A percentile compares a stretch with the other conserved stretches of the same genome.
phyloP scores from a whole-genome alignment of 1,140 invertebrate genomes.

The Teleopsis dalmanni region DNA sequence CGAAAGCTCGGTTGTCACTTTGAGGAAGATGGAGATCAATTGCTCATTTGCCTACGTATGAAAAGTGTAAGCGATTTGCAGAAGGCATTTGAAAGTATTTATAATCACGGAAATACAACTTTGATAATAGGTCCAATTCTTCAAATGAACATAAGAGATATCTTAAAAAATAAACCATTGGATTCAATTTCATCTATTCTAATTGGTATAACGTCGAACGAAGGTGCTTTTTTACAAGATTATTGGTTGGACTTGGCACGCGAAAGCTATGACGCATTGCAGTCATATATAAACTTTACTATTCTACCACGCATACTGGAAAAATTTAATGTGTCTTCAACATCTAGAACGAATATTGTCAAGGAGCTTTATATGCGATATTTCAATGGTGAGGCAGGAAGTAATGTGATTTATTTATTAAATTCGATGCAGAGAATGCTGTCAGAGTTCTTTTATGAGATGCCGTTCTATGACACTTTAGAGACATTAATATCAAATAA shows the following conservation, averaged over 20 bases:
- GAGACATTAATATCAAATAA: conserved; percentile 21
- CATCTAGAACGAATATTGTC: conserved; percentile 21
- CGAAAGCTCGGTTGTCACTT: conserved; percentile 49
- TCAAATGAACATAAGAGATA: conserved; percentile 39
- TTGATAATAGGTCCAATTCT: conserved; percentile 49
- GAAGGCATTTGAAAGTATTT: conserved; percentile 52
- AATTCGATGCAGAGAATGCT: conserved; percentile 32
- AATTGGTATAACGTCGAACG: conserved; percentile 54
- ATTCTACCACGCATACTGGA: conserved; percentile 25
- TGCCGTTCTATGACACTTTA: conserved; percentile 31
- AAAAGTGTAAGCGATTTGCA: conserved; percentile 50
- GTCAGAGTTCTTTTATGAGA: conserved; percentile 36
- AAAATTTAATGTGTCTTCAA: neutral
- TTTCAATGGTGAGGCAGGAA: conserved; percentile 17
- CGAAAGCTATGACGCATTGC: conserved; percentile 46
- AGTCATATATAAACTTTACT: conserved; percentile 46
- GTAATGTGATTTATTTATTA: conserved; percentile 21
- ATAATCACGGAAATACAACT: conserved; percentile 51
- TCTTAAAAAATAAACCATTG: conserved; percentile 39
- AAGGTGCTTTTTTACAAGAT: conserved; percentile 51
- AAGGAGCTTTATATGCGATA: conserved; percentile 51
- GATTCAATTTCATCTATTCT: conserved; percentile 47
- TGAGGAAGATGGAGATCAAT: conserved; percentile 30
- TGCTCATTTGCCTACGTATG: conserved; percentile 53
- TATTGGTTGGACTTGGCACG: conserved; percentile 48